phyloP scores from a whole-genome alignment of 2,113 vertebrate species.

The Morone chrysops region DNA sequence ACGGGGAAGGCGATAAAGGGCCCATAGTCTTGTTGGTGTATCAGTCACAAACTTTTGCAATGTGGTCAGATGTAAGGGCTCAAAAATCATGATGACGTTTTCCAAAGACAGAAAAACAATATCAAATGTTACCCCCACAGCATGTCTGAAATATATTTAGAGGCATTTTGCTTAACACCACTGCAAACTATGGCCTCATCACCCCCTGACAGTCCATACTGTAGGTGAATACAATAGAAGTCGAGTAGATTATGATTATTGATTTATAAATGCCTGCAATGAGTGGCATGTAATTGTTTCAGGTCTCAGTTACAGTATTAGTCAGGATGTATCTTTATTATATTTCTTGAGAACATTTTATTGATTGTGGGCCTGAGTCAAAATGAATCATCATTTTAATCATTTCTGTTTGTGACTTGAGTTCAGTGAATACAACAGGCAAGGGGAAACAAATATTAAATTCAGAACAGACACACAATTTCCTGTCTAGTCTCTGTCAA shows the following conservation, averaged over 20 bases:
- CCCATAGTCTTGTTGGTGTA: not conserved
- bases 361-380: not conserved
- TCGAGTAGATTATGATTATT: not conserved
- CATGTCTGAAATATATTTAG: not conserved
- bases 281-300: not conserved
- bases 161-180: not conserved
- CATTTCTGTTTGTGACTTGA: constrained; percentile 3
- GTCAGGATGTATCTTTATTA: not conserved
- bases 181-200: constrained; percentile 9
- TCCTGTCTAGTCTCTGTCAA: constrained; percentile 49
- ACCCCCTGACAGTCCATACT: not conserved
- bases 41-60: not conserved
- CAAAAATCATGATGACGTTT: not conserved
- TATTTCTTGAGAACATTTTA: constrained; percentile 14
- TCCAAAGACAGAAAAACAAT: not conserved
- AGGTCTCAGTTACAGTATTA: not conserved
- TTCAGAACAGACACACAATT: constrained; percentile 27
- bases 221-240: not conserved
- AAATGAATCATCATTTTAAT: constrained; percentile 23
- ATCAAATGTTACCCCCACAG: not conserved
- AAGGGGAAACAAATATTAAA: constrained; percentile 33
- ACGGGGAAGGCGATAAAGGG: no score
- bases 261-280: constrained; percentile 13
- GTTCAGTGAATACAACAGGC: not conserved
- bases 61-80: not conserved